A percentile compares a stretch with the other conserved stretches of the same genome.
phyloP scores from a whole-genome alignment of 2,888 invertebrate genomes.

The Ectemnius cavifrons region DNA sequence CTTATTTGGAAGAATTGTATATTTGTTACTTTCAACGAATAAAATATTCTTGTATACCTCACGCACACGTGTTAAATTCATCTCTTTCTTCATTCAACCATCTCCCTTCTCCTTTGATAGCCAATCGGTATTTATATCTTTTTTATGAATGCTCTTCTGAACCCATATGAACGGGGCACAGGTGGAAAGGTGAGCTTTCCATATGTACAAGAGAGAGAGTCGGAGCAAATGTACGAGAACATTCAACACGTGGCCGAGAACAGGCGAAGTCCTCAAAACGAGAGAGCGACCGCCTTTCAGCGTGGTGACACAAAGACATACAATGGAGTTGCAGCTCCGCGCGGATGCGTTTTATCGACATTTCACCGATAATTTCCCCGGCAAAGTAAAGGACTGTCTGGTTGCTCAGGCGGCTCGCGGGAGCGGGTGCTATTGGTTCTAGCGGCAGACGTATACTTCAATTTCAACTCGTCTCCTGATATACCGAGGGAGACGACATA shows the following conservation, averaged over 20 bases:
- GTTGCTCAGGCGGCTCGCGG: slow-evolving; percentile 3
- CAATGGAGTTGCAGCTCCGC: slow-evolving; percentile 30
- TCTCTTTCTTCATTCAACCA: not conserved
- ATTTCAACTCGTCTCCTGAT: slow-evolving; percentile 45
- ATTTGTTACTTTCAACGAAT: slow-evolving; percentile 78
- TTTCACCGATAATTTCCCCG: slow-evolving; percentile 52
- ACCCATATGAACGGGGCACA: not conserved
- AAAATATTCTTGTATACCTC: slow-evolving; percentile 78
- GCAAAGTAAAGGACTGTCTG: slow-evolving; percentile 31
- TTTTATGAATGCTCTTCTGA: not conserved
- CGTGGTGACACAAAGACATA: slow-evolving; percentile 22
- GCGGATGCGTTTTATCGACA: slow-evolving; percentile 55
- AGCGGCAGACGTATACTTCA: slow-evolving; percentile 32
- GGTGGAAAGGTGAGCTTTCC: not conserved
- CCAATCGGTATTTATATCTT: too few species aligned
- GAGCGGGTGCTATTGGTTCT: slow-evolving; percentile 19
- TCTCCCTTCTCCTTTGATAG: not conserved
- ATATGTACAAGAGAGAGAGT: not conserved
- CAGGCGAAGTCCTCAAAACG: not conserved
- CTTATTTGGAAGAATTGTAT: slow-evolving; percentile 76
- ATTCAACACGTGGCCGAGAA: not conserved
- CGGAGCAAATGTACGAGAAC: not conserved
- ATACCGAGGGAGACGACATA: slow-evolving; percentile 33
- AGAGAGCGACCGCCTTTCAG: slow-evolving; percentile 24
- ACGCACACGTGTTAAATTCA: slow-evolving; percentile 12